phyloP scores from a whole-genome alignment of 2,113 vertebrate genomes.

The Holacanthus passer region DNA sequence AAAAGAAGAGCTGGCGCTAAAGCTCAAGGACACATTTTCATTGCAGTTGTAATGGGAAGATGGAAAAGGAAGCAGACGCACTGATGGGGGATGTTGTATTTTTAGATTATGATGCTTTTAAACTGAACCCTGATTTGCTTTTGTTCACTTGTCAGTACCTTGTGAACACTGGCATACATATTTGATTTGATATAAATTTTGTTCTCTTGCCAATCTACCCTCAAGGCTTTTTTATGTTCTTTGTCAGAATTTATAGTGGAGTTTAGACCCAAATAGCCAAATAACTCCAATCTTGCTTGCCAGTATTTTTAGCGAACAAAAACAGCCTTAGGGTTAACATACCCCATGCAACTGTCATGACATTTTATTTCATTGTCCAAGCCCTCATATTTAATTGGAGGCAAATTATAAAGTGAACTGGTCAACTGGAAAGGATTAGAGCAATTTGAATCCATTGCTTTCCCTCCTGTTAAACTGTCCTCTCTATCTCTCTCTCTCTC shows the following conservation, averaged over 20 bases:
- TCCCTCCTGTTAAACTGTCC: not conserved
- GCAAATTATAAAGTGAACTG: not conserved
- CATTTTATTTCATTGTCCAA: not conserved
- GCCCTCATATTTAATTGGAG: not conserved
- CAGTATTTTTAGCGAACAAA: no score
- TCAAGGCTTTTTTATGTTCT: not conserved
- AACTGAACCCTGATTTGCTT: not conserved
- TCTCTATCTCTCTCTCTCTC: slow-evolving; percentile 5
- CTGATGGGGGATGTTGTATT: slow-evolving; percentile 2
- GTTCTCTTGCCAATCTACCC: not conserved
- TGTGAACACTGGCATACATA: not conserved
- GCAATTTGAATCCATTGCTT: not conserved
- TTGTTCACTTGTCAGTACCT: not conserved
- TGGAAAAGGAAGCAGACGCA: slow-evolving; percentile 7
- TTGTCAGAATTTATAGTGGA: not conserved
- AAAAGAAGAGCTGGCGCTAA: not conserved
- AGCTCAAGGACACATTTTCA: not conserved
- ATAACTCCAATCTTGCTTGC: not conserved
- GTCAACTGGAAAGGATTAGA: not conserved
- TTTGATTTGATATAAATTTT: not conserved
- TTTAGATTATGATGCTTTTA: slow-evolving; percentile 30
- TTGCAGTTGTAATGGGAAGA: slow-evolving; percentile 7
- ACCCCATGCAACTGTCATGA: not conserved
- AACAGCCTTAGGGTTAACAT: no score
- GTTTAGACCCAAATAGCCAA: not conserved